Percentiles rank a stretch among this genome's conserved stretches.
Conservation (phyloP, 2,888 invertebrate species). For the Euplexia lucipara region DNA sequence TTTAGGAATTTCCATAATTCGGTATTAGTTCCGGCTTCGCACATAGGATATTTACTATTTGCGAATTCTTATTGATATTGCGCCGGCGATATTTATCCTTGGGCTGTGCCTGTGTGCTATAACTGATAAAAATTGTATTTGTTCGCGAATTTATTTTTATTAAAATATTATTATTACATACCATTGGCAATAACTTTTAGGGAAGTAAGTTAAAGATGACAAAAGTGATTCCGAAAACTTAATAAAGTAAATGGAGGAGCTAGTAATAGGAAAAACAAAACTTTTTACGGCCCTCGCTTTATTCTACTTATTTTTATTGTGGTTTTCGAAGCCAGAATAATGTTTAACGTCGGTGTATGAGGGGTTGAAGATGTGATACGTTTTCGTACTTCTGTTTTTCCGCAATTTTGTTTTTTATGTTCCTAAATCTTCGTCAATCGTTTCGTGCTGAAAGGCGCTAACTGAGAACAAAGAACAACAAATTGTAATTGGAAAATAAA, state of each 20-base stretch:
- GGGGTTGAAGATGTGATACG: slow-evolving; percentile 10
- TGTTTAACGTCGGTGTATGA: slow-evolving; percentile 14
- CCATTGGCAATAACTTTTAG: slow-evolving; percentile 33
- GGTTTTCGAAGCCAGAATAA: slow-evolving; percentile 26
- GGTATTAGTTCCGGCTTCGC: slow-evolving; percentile 59
- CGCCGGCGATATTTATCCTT: slow-evolving; percentile 45
- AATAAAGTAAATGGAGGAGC: slow-evolving; percentile 45
- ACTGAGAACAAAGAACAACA: slow-evolving; percentile 53
- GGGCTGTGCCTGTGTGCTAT: slow-evolving; percentile 29
- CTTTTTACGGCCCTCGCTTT: slow-evolving; percentile 52
- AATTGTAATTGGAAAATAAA: slow-evolving; percentile 68
- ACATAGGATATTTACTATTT: slow-evolving; percentile 47
- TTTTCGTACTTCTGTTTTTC: slow-evolving; percentile 38
- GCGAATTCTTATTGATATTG: slow-evolving; percentile 59
- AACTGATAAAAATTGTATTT: neutral
- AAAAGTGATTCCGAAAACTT: slow-evolving; percentile 28
- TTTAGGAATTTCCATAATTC: slow-evolving; percentile 54
- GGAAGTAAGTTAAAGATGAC: slow-evolving; percentile 21
- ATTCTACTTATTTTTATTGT: slow-evolving; percentile 54
- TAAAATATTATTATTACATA: slow-evolving; percentile 1
- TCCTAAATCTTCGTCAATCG: slow-evolving; percentile 40
- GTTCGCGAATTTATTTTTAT: slow-evolving; percentile 20
- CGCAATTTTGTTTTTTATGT: slow-evolving; percentile 44
- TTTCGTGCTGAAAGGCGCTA: slow-evolving; percentile 47
- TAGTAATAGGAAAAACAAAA: slow-evolving; percentile 41